phyloP scores from a whole-genome alignment of 2,797 vertebrate genomes.

The Hyperoplus lanceolatus region DNA sequence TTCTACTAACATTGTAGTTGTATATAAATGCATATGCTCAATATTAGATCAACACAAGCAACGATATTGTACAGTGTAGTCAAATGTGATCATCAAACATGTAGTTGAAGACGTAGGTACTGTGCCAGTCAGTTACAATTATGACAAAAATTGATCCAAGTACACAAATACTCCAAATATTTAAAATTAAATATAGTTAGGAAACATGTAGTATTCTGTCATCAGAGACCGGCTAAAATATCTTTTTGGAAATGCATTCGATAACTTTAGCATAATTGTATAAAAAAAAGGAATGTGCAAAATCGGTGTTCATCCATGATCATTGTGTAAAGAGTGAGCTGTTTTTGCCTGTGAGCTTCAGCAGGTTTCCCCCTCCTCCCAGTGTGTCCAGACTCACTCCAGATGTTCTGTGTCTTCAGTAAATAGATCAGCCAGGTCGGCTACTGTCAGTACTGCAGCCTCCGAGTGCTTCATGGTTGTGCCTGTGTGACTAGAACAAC shows the following conservation, averaged over 20 bases:
- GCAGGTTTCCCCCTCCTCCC: neutral
- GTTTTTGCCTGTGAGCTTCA: constrained; percentile 3
- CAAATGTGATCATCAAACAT: constrained; percentile 27
- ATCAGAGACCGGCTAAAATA: constrained; percentile 42
- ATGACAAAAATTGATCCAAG: constrained; percentile 36
- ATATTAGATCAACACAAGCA: constrained; percentile 34
- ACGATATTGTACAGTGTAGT: constrained; percentile 30
- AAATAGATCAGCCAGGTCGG: constrained; percentile 95
- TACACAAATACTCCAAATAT: constrained; percentile 45
- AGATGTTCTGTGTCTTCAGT: constrained; percentile 92
- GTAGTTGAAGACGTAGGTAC: constrained; percentile 19
- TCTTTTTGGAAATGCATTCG: constrained; percentile 33
- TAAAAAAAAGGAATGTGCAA: constrained; percentile 78
- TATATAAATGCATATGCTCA: constrained; percentile 44
- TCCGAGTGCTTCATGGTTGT: constrained; percentile 96
- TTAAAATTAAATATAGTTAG: constrained; percentile 24
- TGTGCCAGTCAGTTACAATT: constrained; percentile 27
- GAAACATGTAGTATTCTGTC: constrained; percentile 26
- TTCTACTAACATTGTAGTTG: constrained; percentile 24
- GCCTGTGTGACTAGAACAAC: constrained; percentile 87
- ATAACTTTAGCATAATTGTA: constrained; percentile 9
- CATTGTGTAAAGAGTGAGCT: constrained; percentile 3
- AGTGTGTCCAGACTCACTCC: constrained; percentile 63
- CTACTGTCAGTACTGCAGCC: constrained; percentile 95
- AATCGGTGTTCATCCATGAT: constrained; percentile 22